Evolutionary conservation across 2,113 vertebrate genomes (phyloP), one percentile per base, ranked within the genome.

Genomic region (Cinclus mexicanus): DNA sequence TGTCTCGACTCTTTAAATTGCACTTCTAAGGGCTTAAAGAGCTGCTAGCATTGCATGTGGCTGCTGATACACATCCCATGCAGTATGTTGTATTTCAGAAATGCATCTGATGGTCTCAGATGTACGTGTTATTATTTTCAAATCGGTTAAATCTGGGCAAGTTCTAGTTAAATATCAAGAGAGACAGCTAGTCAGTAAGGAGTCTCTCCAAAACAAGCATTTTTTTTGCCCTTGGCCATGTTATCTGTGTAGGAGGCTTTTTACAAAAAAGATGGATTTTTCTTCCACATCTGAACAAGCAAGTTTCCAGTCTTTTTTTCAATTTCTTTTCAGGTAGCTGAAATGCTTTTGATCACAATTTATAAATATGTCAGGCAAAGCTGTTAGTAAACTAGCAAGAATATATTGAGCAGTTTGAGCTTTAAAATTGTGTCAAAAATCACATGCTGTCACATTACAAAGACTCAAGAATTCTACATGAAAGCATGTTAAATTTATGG

Each of bases 271-370:
- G 59, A 63, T 52, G 39, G 26, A 80, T 91, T 95, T 93, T 94
- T 94, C 82, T 91, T 87, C 78, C 63, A 67, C 35, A 47, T 87
- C 63, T 52, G 89, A 90, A 71, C 67, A 93, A 82, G n/a, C 82
- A 97, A 69, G 55, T 80, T 95, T 86, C 68, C 41, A 83, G 75
- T 94, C 29, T 52, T 77, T 95, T 95, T 94, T 96, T 80, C 76
- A 83, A 28, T 89, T 94, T 92, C 50, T 94, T 86, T 94, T 89
- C 86, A 87, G 94, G 82, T 91, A 80, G 60, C 71, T 85, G 91
- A 85, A 87, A 74, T 91, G 63, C 75, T 81, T 95, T 93, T 96
- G 85, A 93, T 93, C 84, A 64, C 87, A 78, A 83, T 94, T 97
- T 95, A 83, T 74, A 96, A 96, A 86, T 90, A 83, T 19, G 52